phyloP scores from a whole-genome alignment of 2,797 vertebrate species.

The Argyrosomus regius region DNA sequence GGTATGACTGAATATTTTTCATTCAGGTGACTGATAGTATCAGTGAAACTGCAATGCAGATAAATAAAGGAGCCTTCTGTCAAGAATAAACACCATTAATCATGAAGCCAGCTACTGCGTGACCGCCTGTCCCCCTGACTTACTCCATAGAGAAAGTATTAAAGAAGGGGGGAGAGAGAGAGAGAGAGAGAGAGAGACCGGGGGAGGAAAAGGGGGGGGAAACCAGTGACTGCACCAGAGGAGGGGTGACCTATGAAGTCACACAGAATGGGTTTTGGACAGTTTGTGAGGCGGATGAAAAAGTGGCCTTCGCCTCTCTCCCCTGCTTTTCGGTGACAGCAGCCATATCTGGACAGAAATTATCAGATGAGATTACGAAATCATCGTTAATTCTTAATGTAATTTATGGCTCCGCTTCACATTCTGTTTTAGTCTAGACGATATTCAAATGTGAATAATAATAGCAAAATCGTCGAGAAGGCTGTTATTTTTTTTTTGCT shows the following conservation, averaged over 20 bases:
- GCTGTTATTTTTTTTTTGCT: neutral
- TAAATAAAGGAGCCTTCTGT: constrained; percentile 99
- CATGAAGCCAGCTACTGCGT: constrained; percentile 92
- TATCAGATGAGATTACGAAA: constrained; percentile 71
- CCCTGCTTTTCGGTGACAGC: constrained; percentile 65
- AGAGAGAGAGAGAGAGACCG: neutral
- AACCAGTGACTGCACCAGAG: constrained; percentile 73
- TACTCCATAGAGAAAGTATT: constrained; percentile 85
- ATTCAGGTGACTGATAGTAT: constrained; percentile 99
- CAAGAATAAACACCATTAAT: constrained; percentile 99
- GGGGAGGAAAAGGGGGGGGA: constrained; percentile 7
- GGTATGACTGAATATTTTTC: constrained; percentile 99
- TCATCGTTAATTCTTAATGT: constrained; percentile 59
- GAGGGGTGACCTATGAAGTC: constrained; percentile 81
- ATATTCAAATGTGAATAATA: constrained; percentile 62
- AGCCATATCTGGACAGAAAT: constrained; percentile 68
- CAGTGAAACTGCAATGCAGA: constrained; percentile 98
- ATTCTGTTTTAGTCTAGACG: constrained; percentile 55
- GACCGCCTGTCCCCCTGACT: constrained; percentile 90
- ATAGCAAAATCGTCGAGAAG: neutral
- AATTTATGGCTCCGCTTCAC: constrained; percentile 69
- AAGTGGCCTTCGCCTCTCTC: constrained; percentile 66
- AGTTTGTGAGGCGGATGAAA: constrained; percentile 76
- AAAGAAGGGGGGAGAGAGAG: constrained; percentile 43
- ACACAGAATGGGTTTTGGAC: constrained; percentile 74